A percentile compares a stretch with the other conserved stretches of the same genome.
phyloP scores from a whole-genome alignment of 2,888 invertebrate genomes.

The Ormyrus pomaceus region DNA sequence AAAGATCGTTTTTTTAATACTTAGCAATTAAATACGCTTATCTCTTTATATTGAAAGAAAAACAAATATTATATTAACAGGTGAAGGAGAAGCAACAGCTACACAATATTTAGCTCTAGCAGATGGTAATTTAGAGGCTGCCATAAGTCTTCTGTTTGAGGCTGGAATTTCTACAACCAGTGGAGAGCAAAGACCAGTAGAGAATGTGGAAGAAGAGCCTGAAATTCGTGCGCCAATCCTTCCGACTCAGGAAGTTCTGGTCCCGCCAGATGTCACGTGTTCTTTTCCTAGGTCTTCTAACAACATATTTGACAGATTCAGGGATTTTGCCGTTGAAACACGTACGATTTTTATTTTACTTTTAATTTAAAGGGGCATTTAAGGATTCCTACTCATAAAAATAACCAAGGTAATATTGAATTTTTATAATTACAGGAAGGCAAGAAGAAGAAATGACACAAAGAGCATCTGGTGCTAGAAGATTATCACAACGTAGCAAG shows the following conservation, averaged over 20 bases:
- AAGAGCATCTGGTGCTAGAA: conserved; percentile 67
- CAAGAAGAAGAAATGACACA: conserved; percentile 73
- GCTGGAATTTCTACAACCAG: conserved; percentile 61
- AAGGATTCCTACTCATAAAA: neutral
- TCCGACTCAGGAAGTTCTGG: conserved; percentile 71
- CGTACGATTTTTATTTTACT: conserved; percentile 60
- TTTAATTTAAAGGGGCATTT: neutral
- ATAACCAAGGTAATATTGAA: neutral
- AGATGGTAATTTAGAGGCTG: conserved; percentile 72
- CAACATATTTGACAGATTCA: conserved; percentile 72
- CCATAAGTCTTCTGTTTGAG: conserved; percentile 72
- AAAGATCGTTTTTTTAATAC: no score
- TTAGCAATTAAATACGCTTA: no score
- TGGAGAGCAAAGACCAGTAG: conserved; percentile 44
- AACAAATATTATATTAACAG: conserved; percentile 56
- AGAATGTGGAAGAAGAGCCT: conserved; percentile 60
- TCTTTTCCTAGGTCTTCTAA: conserved; percentile 68
- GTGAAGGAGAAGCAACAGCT: conserved; percentile 70
- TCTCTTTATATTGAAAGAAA: no score
- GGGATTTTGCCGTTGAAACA: conserved; percentile 74
- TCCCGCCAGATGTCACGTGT: conserved; percentile 69
- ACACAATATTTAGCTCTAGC: conserved; percentile 69
- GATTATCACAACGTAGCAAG: conserved; percentile 67
- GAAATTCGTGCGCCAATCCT: conserved; percentile 71
- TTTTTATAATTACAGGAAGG: conserved; percentile 61